These are phyloP conservation scores for Pseudorhombus dupliciocellatus DNA, from an alignment of 2,113 vertebrate species.

Conservation along the genomic window DNA sequence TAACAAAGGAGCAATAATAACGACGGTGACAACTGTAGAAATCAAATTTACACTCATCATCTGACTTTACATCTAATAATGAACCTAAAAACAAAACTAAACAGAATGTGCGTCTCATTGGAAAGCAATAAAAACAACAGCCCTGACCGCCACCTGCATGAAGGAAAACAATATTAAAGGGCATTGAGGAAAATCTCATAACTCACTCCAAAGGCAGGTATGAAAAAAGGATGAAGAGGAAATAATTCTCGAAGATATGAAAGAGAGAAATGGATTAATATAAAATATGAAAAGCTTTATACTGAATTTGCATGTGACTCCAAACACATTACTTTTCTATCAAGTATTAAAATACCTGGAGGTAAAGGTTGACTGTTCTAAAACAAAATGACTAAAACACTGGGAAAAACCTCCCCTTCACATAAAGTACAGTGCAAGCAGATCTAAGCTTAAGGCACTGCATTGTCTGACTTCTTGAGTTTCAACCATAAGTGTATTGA, in stretches of 20 bases:
- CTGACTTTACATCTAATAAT: background rate
- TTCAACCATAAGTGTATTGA: constrained; percentile 53
- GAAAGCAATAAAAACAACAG: no score
- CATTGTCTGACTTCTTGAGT: constrained; percentile 19
- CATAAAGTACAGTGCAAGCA: background rate
- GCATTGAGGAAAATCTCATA: background rate
- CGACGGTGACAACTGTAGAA: background rate
- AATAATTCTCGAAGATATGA: background rate
- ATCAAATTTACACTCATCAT: background rate
- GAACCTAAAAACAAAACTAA: background rate
- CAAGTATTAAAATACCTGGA: background rate
- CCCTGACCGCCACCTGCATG: no score
- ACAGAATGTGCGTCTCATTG: no score
- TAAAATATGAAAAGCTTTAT: background rate
- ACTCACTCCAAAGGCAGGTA: background rate
- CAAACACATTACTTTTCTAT: background rate
- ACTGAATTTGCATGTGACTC: background rate
- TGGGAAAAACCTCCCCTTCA: background rate
- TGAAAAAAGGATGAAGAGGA: no score
- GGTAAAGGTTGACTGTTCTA: background rate
- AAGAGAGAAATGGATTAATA: background rate
- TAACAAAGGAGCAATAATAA: background rate
- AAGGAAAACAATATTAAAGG: background rate
- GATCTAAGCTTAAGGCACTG: background rate
- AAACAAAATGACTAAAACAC: background rate